A percentile compares a stretch with the other conserved stretches of the same genome.
These are phyloP conservation scores for Thermophis baileyi DNA, from an alignment of 2,113 vertebrate species.

Conservation along the genomic window DNA sequence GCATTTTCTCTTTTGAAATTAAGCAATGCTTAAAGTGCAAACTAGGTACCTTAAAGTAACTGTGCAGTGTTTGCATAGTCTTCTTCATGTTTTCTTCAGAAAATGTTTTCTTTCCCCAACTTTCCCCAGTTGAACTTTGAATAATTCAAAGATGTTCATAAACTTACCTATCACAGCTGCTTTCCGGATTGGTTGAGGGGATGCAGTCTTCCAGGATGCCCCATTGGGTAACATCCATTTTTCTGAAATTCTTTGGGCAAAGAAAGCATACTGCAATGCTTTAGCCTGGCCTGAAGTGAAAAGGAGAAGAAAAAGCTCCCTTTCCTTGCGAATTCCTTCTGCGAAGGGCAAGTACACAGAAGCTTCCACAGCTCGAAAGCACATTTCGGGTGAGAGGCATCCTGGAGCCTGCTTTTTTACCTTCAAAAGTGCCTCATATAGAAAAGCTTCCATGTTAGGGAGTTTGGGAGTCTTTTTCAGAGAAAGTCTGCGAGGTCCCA, in stretches of 20 bases:
- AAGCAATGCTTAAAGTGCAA: not conserved
- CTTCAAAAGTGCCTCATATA: conserved; percentile 61
- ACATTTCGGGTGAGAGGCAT: conserved; percentile 78
- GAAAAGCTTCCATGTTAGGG: conserved; percentile 69
- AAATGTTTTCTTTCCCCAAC: not conserved
- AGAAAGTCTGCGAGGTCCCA: conserved; percentile 74
- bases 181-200: conserved; percentile 66
- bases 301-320: conserved; percentile 74
- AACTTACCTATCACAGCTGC: conserved; percentile 85
- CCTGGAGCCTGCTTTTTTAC: conserved; percentile 72
- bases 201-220: conserved; percentile 77
- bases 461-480: conserved; percentile 52
- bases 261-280: conserved; percentile 85
- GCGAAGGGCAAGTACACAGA: conserved; percentile 73
- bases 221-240: conserved; percentile 79
- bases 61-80: not conserved
- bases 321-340: conserved; percentile 74
- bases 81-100: not conserved
- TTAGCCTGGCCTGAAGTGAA: conserved; percentile 77
- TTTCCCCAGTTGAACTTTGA: not conserved
- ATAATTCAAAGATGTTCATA: fast-evolving
- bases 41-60: not conserved
- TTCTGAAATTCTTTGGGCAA: conserved; percentile 74
- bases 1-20: not conserved
- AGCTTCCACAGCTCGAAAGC: conserved; percentile 77